Evolutionary conservation across 2,113 vertebrate genomes (phyloP), one percentile per base, ranked within the genome.

Genomic region (Leptodactylus fuscus): DNA sequence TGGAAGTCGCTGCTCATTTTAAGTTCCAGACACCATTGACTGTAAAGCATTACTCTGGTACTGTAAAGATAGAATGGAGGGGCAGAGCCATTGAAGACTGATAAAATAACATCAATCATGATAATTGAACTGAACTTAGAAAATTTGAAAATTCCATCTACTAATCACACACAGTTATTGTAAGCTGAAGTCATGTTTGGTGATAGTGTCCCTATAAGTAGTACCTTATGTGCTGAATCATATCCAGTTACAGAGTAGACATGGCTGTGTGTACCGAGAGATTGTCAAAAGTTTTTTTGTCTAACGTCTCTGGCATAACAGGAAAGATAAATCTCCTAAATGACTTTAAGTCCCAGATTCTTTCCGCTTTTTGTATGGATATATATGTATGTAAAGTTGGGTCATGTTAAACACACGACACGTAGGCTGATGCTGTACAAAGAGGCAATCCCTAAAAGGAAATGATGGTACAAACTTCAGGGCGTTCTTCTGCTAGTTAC

Each of bases 371-470:
- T 71, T 73, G 20, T 49, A 41, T 73, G 12, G 2, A 27, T 55
- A 18, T 58, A 38, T 82, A 71, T 82, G 55, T 82, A 73, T 62
- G 16, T 73, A 41, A 82, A 38, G 81, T 82, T 24, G 38, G n/a
- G 11, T 32, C 60, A 69, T 48, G 44, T 65, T 65, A 69, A 81
- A 67, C 62, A 70, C 27, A 29, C 65, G 62, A n/a, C 46, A 82
- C 29, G 20, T 15, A 81, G 58, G 9, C 67, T 70, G 62, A 81
- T 49, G 29, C n/a, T 48, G 36, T 81, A 67, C 41, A 70, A 51
- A 70, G 38, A 11, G 62, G 44, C 41, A 29, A 36, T 62, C 77
- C 46, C 44, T 53, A 82, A 32, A 70, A 70, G 77, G 77, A 80
- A n/a, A 80, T n/a, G 53, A 55, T 36, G 41, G 51, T 70, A 67